phyloP scores from a whole-genome alignment of 2,113 vertebrate species.

The Glaucidium brasilianum region DNA sequence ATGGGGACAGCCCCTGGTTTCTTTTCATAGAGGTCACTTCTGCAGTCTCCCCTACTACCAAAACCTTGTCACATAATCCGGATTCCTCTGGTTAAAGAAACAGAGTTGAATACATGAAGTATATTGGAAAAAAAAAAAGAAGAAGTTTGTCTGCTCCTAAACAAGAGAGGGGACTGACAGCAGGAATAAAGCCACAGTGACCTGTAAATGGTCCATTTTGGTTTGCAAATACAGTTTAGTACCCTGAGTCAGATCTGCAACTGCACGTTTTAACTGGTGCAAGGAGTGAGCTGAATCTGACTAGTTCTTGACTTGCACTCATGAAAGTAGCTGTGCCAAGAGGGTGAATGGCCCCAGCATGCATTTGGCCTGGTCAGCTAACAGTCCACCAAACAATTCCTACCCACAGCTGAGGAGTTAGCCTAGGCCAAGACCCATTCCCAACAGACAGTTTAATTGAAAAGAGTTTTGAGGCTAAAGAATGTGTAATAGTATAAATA shows the following conservation, averaged over 20 bases:
- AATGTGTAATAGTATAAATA: background rate
- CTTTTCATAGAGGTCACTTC: background rate
- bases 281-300: background rate
- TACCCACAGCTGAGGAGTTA: background rate
- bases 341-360: background rate
- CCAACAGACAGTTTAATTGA: background rate
- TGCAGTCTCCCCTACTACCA: background rate
- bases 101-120: background rate
- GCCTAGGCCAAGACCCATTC: background rate
- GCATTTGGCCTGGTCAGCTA: background rate
- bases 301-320: background rate
- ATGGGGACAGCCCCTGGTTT: background rate
- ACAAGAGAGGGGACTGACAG: background rate
- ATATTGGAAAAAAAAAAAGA: background rate
- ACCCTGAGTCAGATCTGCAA: background rate
- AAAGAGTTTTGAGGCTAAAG: background rate
- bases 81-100: background rate
- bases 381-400: background rate
- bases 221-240: background rate
- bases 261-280: background rate
- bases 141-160: background rate
- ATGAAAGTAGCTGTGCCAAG: background rate
- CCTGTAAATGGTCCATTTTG: background rate
- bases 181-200: background rate
- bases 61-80: background rate